Evolutionary conservation across 2,113 vertebrate species (phyloP).

Genomic region (Leptobrachium leishanense): DNA sequence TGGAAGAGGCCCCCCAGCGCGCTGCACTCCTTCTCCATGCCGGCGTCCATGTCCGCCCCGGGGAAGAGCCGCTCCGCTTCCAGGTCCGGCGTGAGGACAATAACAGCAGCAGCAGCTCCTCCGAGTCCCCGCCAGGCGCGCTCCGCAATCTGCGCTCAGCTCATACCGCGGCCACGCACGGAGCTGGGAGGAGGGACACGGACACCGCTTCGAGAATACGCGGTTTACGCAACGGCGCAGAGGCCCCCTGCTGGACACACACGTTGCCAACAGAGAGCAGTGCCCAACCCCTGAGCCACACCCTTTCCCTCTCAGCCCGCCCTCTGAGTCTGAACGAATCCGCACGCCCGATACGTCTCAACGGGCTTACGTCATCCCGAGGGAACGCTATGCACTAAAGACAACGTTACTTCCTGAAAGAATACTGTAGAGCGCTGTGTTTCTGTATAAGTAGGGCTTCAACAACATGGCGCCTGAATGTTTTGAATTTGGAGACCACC

Average conservation of each 20-base stretch:
- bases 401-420: no score
- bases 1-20: slow-evolving; percentile 81
- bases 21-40: slow-evolving; percentile 81
- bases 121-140: not conserved
- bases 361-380: not conserved
- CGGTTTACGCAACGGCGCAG: slow-evolving; percentile 27
- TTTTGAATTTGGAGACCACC: no score
- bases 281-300: not conserved
- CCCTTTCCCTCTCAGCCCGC: not conserved
- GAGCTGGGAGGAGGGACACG: slow-evolving; percentile 13
- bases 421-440: no score
- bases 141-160: slow-evolving; percentile 12
- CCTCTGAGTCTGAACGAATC: not conserved
- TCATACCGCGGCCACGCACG: slow-evolving; percentile 41
- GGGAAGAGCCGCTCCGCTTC: slow-evolving; percentile 10
- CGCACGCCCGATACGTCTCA: not conserved
- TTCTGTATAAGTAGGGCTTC: no score
- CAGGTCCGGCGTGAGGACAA: not conserved
- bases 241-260: slow-evolving; percentile 41
- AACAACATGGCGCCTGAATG: no score
- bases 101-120: not conserved
- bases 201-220: slow-evolving; percentile 26
- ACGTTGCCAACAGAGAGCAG: slow-evolving; percentile 20
- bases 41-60: slow-evolving; percentile 71
- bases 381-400: not conserved